Evolutionary conservation across 64 coral and sea anemone species (phyloP).

Genomic region (Dendronephthya gigantea): DNA sequence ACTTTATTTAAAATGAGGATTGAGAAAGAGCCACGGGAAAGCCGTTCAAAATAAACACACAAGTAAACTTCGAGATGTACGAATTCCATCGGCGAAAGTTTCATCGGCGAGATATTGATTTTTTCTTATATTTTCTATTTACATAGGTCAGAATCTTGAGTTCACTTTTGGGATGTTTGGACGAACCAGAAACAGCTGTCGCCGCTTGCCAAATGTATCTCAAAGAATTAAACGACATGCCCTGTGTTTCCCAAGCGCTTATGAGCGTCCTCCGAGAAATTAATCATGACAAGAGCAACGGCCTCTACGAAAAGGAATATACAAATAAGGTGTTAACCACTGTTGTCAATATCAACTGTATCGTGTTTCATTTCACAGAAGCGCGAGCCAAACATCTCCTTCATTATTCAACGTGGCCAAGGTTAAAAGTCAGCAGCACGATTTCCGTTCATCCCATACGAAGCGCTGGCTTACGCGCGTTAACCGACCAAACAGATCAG

Average conservation of each 20-base stretch:
- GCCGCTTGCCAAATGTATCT: neutral
- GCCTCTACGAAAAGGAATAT: neutral
- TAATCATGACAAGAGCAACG: neutral
- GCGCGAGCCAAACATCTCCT: neutral
- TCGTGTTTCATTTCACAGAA: neutral
- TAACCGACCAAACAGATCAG: neutral
- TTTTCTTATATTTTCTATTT: no score
- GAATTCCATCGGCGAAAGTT: no score
- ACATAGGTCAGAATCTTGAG: neutral
- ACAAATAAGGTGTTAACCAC: neutral
- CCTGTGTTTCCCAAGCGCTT: neutral
- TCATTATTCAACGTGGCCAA: neutral
- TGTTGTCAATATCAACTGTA: neutral
- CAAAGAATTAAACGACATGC: neutral
- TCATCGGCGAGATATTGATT: no score
- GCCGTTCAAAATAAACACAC: no score
- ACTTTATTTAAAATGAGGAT: no score
- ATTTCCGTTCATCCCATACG: neutral
- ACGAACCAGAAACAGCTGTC: neutral
- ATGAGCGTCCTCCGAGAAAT: neutral
- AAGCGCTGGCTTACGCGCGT: neutral
- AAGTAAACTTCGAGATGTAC: no score
- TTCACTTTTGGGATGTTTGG: neutral
- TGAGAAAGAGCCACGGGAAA: no score
- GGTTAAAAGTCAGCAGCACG: neutral